These are phyloP conservation scores for Pharmacophagus antenor DNA, from an alignment of 2,888 invertebrate genomes.

Conservation along the genomic window DNA sequence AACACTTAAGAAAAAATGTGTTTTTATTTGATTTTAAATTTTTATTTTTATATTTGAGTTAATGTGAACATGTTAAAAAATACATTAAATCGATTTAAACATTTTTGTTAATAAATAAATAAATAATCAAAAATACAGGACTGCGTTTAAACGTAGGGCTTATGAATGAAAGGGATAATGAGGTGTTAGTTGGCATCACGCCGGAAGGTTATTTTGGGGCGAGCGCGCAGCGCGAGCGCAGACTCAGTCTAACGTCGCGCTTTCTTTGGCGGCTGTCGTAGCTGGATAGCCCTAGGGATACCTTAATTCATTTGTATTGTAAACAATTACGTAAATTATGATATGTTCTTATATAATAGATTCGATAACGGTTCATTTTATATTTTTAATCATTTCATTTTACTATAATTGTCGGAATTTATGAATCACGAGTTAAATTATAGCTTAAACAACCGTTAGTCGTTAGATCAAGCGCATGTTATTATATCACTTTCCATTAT, in stretches of 20 bases:
- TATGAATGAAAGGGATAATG: slow-evolving; percentile 68
- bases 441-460: background rate
- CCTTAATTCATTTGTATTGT: background rate
- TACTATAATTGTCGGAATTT: background rate
- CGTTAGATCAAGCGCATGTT: background rate
- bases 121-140: slow-evolving; percentile 7
- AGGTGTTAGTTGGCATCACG: slow-evolving; percentile 60
- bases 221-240: slow-evolving; percentile 67
- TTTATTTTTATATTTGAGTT: no score
- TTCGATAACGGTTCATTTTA: background rate
- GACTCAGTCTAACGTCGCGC: slow-evolving; percentile 65
- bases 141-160: slow-evolving; percentile 39
- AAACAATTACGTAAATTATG: background rate
- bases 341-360: background rate
- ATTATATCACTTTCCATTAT: background rate
- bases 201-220: slow-evolving; percentile 70
- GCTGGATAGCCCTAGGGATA: slow-evolving; percentile 31
- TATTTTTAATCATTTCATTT: background rate
- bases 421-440: slow-evolving; percentile 24
- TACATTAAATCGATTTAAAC: background rate
- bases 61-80: no score
- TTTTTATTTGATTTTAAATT: no score
- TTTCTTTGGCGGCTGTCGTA: slow-evolving; percentile 42
- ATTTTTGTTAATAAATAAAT: background rate
- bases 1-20: no score